Percentiles rank a stretch among this genome's conserved stretches.
These are phyloP conservation scores for Nasonovia ribisnigri DNA, from an alignment of 2,888 invertebrate species.

Conservation along the genomic window DNA sequence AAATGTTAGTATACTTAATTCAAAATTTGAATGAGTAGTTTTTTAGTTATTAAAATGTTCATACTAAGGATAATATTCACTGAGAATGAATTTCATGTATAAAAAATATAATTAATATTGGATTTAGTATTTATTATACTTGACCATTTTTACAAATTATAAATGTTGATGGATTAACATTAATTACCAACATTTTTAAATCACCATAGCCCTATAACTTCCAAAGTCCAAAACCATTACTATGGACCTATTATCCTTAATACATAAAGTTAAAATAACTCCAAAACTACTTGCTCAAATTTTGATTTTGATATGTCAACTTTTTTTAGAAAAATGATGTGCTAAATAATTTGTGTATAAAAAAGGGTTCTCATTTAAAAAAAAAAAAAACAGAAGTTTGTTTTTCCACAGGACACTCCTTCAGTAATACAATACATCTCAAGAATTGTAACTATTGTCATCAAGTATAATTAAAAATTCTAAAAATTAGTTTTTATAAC, in stretches of 20 bases:
- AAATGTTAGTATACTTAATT: not conserved
- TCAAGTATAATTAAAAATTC: not conserved
- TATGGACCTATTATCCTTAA: not conserved
- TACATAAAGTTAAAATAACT: not conserved
- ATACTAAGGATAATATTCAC: not conserved
- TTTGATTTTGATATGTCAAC: not conserved
- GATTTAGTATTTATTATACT: not conserved
- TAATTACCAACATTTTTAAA: not conserved
- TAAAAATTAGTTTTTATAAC: not conserved
- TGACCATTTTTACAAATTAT: not conserved
- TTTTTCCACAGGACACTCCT: not conserved
- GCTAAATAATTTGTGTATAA: not conserved
- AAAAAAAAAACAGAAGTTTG: not conserved
- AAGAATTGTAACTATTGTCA: not conserved
- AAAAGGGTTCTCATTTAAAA: not conserved
- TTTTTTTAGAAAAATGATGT: not conserved
- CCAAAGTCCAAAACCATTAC: not conserved
- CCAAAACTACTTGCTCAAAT: not conserved
- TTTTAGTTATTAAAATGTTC: not conserved
- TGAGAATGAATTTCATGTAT: not conserved
- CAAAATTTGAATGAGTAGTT: not conserved
- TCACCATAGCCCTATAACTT: not conserved
- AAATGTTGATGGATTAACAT: not conserved
- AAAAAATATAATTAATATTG: not conserved
- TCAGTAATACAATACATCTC: not conserved